Base-by-base conservation (phyloP, 1,140 invertebrate genomes). In the Micrasema minimum region DNA sequence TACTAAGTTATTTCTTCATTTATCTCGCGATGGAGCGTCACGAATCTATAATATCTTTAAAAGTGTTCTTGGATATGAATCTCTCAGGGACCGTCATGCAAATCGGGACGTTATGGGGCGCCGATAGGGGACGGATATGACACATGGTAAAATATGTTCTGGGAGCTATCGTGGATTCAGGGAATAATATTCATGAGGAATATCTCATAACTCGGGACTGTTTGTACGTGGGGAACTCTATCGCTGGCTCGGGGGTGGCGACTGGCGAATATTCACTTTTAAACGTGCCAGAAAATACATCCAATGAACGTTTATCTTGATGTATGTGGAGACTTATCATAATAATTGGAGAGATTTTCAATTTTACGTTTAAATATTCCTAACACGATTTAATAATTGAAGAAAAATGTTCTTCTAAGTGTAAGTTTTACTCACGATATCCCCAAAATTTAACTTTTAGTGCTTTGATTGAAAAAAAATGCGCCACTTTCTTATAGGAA, bases 31-130 rank as follows among this genome's bases (percentile, higher is more conserved):
- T 35, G 64, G 20, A 53, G 48, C n/a, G 26, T 65, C 62, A 66
- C 48, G 50, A 66, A 66, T 66, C 65, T 53, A 66, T 66, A 66
- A 53, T 51, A 66, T 62, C 57, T 62, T 62, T 62, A 62, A 62
- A 62, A 62, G 57, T 62, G 57, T 43, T 45, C 57, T 31, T 38
- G 57, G 57, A 43, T 43, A 23, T n/a, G 57, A 62, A 43, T 62
- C 11, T 23, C 37, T 43, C 26, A 12, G 18, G 18, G 38, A 20
- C 16, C 23, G 43, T 43, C 59, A 62, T 62, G 59, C 59, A 62
- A 62, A 62, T 62, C 38, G 37, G 59, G 59, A 46, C 38, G 59
- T 43, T 45, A 45, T 22, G 45, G 20, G 22, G 37, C 16, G 37
- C 37, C 57, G 57, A 45, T 62, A 45, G 57, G 57, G 45, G 22